phyloP scores from a whole-genome alignment of 2,113 vertebrate genomes.

The Cavia porcellus region DNA sequence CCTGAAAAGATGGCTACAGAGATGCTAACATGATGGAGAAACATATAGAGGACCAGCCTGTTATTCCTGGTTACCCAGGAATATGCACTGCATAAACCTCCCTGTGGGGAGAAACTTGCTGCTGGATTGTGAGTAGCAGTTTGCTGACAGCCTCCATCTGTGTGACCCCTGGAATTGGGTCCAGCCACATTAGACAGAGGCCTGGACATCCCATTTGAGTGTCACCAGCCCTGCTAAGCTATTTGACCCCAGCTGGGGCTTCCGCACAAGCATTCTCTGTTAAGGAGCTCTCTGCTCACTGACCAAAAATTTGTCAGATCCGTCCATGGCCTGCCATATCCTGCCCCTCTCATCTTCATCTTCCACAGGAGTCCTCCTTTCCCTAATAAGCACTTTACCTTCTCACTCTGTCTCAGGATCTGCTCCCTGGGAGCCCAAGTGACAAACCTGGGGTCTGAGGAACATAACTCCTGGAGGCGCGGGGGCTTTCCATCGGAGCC shows the following conservation, averaged over 20 bases:
- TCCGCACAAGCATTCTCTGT: no score
- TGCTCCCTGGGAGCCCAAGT: neutral
- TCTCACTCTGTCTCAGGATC: neutral
- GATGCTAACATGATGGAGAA: neutral
- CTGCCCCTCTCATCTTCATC: neutral
- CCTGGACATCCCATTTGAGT: neutral
- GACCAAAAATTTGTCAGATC: no score
- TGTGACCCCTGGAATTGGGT: fast-evolving
- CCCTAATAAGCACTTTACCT: neutral
- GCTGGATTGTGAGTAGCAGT: neutral
- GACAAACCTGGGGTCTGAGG: neutral
- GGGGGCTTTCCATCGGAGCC: neutral
- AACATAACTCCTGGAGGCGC: neutral
- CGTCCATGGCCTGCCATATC: neutral
- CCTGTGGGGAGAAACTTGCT: neutral
- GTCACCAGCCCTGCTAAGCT: no score
- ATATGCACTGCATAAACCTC: neutral
- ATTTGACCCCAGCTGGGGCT: no score
- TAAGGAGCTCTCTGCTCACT: no score
- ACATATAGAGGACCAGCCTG: neutral
- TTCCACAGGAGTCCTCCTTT: neutral
- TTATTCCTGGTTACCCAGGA: neutral
- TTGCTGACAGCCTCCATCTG: neutral
- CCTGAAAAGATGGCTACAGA: neutral
- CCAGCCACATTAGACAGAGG: neutral